Evolutionary conservation across 2,888 invertebrate genomes (phyloP).

Genomic region (Galerucella calmariensis): DNA sequence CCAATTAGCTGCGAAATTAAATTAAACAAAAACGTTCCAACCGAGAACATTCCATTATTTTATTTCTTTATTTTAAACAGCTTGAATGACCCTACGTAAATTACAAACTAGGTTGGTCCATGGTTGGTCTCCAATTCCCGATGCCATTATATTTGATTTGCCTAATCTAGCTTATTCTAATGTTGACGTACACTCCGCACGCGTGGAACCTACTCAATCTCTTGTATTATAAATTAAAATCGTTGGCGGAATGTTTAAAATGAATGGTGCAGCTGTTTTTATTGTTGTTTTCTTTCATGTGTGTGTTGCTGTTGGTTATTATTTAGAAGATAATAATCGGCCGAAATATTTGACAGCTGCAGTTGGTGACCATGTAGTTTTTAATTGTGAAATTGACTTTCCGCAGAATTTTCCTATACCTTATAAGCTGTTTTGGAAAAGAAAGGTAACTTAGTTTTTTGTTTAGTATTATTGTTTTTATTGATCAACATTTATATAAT

Average conservation of each 20-base stretch:
- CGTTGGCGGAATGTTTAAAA: slow-evolving; percentile 20
- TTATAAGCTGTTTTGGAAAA: slow-evolving; percentile 90
- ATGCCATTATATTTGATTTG: slow-evolving; percentile 43
- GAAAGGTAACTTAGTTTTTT: slow-evolving; percentile 74
- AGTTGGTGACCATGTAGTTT: slow-evolving; percentile 81
- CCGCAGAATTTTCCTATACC: slow-evolving; percentile 87
- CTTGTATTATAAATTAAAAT: slow-evolving; percentile 12
- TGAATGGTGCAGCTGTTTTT: slow-evolving; percentile 43
- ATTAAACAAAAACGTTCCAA: slow-evolving; percentile 13
- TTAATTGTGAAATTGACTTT: slow-evolving; percentile 89
- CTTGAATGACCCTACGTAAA: slow-evolving; percentile 34
- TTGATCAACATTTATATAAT: too few species aligned
- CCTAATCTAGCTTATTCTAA: slow-evolving; percentile 47
- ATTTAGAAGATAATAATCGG: slow-evolving; percentile 57
- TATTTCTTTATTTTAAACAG: slow-evolving; percentile 18
- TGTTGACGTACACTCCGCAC: slow-evolving; percentile 35
- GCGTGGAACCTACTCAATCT: slow-evolving; percentile 20
- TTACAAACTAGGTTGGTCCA: slow-evolving; percentile 35
- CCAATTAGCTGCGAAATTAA: not conserved
- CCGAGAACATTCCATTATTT: slow-evolving; percentile 13
- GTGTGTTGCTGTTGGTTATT: slow-evolving; percentile 48
- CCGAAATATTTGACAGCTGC: slow-evolving; percentile 69
- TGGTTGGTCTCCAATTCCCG: slow-evolving; percentile 37
- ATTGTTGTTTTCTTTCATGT: slow-evolving; percentile 26
- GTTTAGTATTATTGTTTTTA: slow-evolving; percentile 17